phyloP scores from a whole-genome alignment of 2,888 invertebrate species.

The Malthinus flaveolus region DNA sequence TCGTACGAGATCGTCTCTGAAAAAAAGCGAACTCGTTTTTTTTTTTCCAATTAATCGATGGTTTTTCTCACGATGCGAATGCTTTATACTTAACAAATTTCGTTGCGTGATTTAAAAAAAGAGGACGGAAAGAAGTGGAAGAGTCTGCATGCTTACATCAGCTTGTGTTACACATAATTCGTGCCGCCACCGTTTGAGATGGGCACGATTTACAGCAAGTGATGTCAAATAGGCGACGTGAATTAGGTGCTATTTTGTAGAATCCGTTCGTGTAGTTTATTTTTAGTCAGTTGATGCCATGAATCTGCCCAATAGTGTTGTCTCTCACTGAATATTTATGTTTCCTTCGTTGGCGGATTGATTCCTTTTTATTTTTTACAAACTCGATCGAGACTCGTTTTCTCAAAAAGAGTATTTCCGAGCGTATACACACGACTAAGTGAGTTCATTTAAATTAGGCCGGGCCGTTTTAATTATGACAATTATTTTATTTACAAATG shows the following conservation, averaged over 20 bases:
- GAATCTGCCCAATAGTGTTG: slow-evolving; percentile 39
- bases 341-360: slow-evolving; percentile 39
- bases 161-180: slow-evolving; percentile 27
- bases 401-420: neutral
- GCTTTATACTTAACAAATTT: slow-evolving; percentile 7
- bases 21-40: neutral
- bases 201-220: slow-evolving; percentile 36
- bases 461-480: too few species aligned
- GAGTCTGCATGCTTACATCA: slow-evolving; percentile 28
- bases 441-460: too few species aligned
- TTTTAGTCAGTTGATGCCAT: slow-evolving; percentile 37
- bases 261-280: slow-evolving; percentile 38
- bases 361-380: slow-evolving; percentile 36
- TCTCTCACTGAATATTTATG: slow-evolving; percentile 39
- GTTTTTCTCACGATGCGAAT: neutral
- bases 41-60: neutral
- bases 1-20: slow-evolving; percentile 1
- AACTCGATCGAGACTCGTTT: slow-evolving; percentile 21
- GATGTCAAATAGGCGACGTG: slow-evolving; percentile 39
- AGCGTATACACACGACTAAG: too few species aligned
- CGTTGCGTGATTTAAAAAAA: slow-evolving; percentile 16
- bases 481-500: too few species aligned
- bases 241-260: slow-evolving; percentile 40
- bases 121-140: neutral
- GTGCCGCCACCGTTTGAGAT: slow-evolving; percentile 34